Evolutionary conservation across 2,797 vertebrate species (phyloP), one percentile per base, ranked within the genome.

Genomic region (Sternarchorhynchus goeldii): DNA sequence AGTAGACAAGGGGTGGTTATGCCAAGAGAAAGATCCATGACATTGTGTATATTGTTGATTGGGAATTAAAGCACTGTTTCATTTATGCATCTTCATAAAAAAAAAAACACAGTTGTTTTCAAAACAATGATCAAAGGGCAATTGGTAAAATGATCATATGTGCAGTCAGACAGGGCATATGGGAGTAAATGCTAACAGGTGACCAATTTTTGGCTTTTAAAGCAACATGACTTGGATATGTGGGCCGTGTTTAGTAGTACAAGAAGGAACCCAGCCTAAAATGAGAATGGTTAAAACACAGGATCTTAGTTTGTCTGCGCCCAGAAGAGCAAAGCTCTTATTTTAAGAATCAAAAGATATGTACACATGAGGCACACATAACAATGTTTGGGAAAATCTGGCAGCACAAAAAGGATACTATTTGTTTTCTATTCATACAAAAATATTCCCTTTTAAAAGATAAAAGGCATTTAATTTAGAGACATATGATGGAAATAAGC

Each of bases 371-470:
- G 34, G n/a, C 78, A 80, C 16, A 70, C 34, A 50, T 5, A 57
- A 64, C 31, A 57, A 63, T n/a, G 39, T 59, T 45, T 16, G 50
- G 41, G 50, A 50, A 55, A 73, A 57, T 32, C 65, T 59, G 68
- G 76, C 53, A 69, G 76, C 58, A 80, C 50, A 72, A 65, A 72
- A 60, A 56, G 17, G n/a, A 64, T 3, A 56, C 10, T 32, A 6
- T 62, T 81, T 78, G 71, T 57, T 77, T 70, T 76, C 70, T 34
- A 59, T 68, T 12, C 65, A 67, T 85, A 81, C 56, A 85, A 83
- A 85, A 81, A 85, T 77, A 85, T 82, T 85, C 67, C 79, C 77
- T 81, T 85, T 81, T n/a, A 63, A 76, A 58, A 41, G 81, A 73
- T 45, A 76, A 80, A 80, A 85, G 50, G 69, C 76, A 85, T 21